Conservation (phyloP, 2,113 vertebrate species). For the Pan paniscus region DNA sequence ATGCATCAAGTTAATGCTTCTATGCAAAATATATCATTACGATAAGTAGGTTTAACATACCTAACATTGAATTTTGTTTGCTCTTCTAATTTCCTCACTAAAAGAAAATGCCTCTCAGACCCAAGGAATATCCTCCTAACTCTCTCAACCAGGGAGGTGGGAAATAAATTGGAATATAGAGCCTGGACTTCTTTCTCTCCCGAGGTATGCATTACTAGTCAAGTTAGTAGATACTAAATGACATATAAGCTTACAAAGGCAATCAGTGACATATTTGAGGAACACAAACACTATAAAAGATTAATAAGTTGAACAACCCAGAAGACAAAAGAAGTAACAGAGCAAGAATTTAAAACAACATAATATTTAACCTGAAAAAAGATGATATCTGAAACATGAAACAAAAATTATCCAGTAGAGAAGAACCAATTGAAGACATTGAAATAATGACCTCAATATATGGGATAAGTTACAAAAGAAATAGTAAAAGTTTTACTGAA, state of each 20-base stretch:
- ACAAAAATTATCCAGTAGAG: not conserved
- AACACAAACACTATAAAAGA: not conserved
- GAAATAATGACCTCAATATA: not conserved
- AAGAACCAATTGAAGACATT: not conserved
- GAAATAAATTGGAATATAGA: not conserved
- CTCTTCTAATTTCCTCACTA: not conserved
- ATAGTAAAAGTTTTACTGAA: not conserved
- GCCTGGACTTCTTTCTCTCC: not conserved
- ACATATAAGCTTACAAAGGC: not conserved
- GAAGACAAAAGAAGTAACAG: not conserved
- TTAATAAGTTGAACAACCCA: not conserved
- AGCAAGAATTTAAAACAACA: not conserved
- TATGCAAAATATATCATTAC: not conserved
- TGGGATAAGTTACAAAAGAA: not conserved
- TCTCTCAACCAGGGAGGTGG: not conserved
- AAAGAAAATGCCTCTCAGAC: not conserved
- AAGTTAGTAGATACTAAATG: not conserved
- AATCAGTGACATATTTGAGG: not conserved
- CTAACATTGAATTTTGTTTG: not conserved
- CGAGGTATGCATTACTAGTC: not conserved
- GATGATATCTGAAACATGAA: not conserved
- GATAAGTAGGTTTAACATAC: not conserved
- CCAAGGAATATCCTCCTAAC: not conserved
- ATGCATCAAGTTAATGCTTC: not conserved
- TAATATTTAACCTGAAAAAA: not conserved